Evolutionary conservation across 1,140 invertebrate species (phyloP), one percentile per base, ranked within the genome.

Genomic region (Zaprionus camerounensis): DNA sequence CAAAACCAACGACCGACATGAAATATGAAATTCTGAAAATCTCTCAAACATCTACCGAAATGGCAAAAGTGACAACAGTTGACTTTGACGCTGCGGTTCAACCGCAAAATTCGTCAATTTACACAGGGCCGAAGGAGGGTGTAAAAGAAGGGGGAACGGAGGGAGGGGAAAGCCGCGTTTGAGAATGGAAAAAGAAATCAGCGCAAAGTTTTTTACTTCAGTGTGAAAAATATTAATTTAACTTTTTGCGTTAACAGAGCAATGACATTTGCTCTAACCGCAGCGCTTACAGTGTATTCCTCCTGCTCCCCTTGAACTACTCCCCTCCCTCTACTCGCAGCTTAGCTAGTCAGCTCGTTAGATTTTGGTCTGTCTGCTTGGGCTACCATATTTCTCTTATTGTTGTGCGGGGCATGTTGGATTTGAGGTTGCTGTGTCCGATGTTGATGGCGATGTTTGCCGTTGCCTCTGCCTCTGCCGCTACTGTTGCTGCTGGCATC

Each of bases 221-320:
- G 72, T 78, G 78, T 63, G 64, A 70, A 74, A 88, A 90, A 88
- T 88, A 88, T 88, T 90, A 88, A 88, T 88, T 88, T 88, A 88
- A 88, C 85, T 88, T 88, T 88, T 65, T 71, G 78, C 84, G 77
- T 88, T 90, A 76, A 81, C 49, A 78, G 84, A 71, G 73, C 80
- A 86, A 75, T 78, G 80, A 83, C 80, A 86, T 67, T 87, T 57
- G 71, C 38, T 65, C 64, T 49, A 63, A 71, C 51, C 63, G 66
- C 57, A 46, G 51, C 46, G 13, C 31, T 78, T 62, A 53, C 58
- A 51, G 36, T 51, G 44, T 53, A 17, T 5, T 36, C 46, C 41
- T 57, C 24, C 59, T 65, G 28, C 41, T 17, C 41, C 41, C 6
- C n/a, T 36, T 12, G 28, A 31, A n/a, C 36, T 15, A 24, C 31